Evolutionary conservation across 2,888 invertebrate species (phyloP).

Genomic region (Ophonus ardosiacus): DNA sequence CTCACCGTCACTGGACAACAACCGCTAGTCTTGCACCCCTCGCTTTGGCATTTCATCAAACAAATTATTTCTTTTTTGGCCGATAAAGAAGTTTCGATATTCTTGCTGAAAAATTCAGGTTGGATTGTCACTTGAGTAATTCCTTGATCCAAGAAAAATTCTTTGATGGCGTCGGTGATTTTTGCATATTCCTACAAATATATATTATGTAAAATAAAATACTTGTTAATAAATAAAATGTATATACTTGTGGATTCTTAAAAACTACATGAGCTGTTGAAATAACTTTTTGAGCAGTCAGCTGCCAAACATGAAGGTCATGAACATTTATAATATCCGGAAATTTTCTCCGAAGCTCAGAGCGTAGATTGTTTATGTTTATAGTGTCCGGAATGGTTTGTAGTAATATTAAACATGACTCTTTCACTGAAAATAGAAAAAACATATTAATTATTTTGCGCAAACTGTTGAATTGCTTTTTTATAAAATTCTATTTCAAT

Average conservation of each 20-base stretch:
- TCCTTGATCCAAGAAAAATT: conserved; percentile 88
- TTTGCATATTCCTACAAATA: conserved; percentile 76
- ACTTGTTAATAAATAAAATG: not conserved
- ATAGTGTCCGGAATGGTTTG: conserved; percentile 96
- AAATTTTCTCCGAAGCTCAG: conserved; percentile 81
- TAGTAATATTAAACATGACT: conserved; percentile 91
- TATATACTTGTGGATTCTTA: conserved; percentile 79
- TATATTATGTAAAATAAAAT: not conserved
- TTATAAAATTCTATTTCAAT: not conserved
- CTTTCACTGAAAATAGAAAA: conserved; percentile 82
- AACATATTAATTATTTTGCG: not conserved
- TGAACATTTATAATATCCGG: conserved; percentile 87
- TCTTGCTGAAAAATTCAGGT: conserved; percentile 83
- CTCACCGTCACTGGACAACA: conserved; percentile 73
- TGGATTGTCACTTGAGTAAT: conserved; percentile 92
- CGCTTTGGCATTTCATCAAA: conserved; percentile 74
- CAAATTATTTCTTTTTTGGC: conserved; percentile 71
- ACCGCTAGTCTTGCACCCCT: conserved; percentile 74
- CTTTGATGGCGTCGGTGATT: conserved; percentile 81
- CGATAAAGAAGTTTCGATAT: conserved; percentile 64
- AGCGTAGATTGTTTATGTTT: conserved; percentile 84
- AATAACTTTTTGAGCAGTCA: conserved; percentile 87
- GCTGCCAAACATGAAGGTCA: conserved; percentile 93
- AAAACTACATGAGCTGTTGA: conserved; percentile 92
- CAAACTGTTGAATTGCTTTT: too few relatives aligned